Conservation (phyloP, 2,113 vertebrate species). For the Sinocyclocheilus rhinocerous region DNA sequence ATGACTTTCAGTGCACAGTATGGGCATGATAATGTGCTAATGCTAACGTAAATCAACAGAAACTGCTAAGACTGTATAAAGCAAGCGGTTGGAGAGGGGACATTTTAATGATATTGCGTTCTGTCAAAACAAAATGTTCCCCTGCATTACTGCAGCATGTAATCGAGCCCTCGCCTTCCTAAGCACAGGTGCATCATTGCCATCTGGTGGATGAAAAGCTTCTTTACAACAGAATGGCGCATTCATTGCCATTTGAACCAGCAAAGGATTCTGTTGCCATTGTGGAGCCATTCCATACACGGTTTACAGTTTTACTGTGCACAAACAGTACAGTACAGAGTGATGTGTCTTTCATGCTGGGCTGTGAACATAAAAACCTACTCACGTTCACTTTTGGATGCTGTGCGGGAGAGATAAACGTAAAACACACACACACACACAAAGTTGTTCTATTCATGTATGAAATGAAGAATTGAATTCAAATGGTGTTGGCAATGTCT, state of each 20-base stretch:
- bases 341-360: conserved; percentile 53
- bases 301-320: conserved; percentile 29
- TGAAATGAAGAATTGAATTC: conserved; percentile 48
- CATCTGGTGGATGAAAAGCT: conserved; percentile 62
- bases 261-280: conserved; percentile 39
- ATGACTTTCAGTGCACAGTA: conserved; percentile 1
- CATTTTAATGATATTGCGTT: conserved; percentile 16
- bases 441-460: conserved; percentile 53
- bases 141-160: conserved; percentile 5
- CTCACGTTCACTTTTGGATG: conserved; percentile 62
- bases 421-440: conserved; percentile 57
- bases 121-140: conserved; percentile 24
- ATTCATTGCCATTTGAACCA: conserved; percentile 42
- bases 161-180: conserved; percentile 47
- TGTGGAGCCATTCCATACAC: conserved; percentile 42
- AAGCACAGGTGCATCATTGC: conserved; percentile 54
- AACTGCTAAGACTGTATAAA: background rate
- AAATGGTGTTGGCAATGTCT: conserved; percentile 28
- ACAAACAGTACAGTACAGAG: conserved; percentile 35
- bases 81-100: conserved; percentile 9
- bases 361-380: conserved; percentile 55
- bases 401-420: conserved; percentile 58
- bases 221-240: conserved; percentile 48
- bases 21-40: background rate
- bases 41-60: background rate